These are phyloP conservation scores for Leptodactylus fallax DNA, from an alignment of 2,797 vertebrate genomes.

Conservation along the genomic window DNA sequence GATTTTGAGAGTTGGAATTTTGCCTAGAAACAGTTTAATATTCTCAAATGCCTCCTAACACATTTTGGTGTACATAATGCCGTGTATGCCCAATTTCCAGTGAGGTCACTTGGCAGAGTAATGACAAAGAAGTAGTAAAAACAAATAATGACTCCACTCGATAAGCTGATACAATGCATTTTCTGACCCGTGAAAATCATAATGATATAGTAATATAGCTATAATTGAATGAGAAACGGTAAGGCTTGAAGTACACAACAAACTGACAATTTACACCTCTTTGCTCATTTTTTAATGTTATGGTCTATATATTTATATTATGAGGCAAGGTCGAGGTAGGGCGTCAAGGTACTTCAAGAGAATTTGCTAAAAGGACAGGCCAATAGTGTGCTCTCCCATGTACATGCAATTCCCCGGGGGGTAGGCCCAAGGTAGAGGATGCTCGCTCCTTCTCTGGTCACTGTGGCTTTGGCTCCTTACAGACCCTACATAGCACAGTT, in stretches of 20 bases:
- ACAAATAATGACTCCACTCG: conserved; percentile 17
- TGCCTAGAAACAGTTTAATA: conserved; percentile 56
- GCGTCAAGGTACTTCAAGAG: neutral
- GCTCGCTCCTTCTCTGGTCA: too few relatives aligned
- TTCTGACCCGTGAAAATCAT: conserved; percentile 6
- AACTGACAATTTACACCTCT: neutral
- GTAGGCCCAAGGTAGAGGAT: too few relatives aligned
- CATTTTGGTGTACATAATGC: conserved; percentile 21
- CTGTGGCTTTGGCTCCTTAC: too few relatives aligned
- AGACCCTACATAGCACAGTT: too few relatives aligned
- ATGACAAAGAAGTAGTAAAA: conserved; percentile 17
- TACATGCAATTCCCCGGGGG: too few relatives aligned
- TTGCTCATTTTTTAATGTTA: neutral
- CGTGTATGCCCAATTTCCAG: conserved; percentile 29
- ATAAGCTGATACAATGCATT: conserved; percentile 2
- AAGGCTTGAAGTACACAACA: neutral
- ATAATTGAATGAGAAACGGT: neutral
- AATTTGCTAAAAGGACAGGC: neutral
- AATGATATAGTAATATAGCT: neutral
- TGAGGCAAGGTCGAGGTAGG: neutral
- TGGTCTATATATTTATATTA: neutral
- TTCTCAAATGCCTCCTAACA: conserved; percentile 43
- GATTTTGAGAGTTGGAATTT: conserved; percentile 41
- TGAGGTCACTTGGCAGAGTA: conserved; percentile 34
- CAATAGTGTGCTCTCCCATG: too few relatives aligned